Evolutionary conservation across 2,113 vertebrate species (phyloP).

Genomic region (Grammomys dolichurus): DNA sequence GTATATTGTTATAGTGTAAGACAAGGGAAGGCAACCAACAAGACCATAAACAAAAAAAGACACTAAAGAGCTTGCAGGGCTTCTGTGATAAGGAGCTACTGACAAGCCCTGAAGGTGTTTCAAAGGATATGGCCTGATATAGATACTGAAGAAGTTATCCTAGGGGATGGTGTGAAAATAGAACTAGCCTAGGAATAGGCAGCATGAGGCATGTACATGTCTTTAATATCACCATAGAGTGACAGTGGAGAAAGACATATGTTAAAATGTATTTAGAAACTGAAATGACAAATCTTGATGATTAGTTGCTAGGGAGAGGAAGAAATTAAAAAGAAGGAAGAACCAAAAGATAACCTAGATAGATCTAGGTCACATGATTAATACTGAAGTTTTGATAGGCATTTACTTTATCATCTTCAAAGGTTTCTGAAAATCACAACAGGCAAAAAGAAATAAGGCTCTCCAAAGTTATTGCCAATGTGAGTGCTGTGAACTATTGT

Average conservation of each 20-base stretch:
- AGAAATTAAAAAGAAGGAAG: background rate
- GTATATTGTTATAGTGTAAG: conserved; percentile 7
- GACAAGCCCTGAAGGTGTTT: background rate
- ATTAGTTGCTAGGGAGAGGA: background rate
- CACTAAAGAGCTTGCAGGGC: background rate
- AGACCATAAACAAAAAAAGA: background rate
- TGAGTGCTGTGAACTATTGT: background rate
- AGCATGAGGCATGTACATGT: background rate
- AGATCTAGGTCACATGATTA: conserved; percentile 10
- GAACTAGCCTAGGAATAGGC: background rate
- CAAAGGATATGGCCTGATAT: background rate
- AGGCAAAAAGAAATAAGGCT: conserved; percentile 35
- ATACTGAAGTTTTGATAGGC: conserved; percentile 7
- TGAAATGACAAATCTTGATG: background rate
- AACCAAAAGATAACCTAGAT: background rate
- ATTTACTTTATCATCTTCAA: conserved; percentile 25
- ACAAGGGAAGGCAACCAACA: background rate
- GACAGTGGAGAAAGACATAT: background rate
- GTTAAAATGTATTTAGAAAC: conserved; percentile 30
- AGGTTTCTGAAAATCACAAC: background rate
- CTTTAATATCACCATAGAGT: background rate
- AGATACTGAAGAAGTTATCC: conserved; percentile 7
- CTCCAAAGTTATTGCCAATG: conserved; percentile 11
- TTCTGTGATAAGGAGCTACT: background rate
- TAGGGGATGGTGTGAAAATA: conserved; percentile 12